Conservation (phyloP, 2,797 vertebrate genomes). For the Onychomys torridus region DNA sequence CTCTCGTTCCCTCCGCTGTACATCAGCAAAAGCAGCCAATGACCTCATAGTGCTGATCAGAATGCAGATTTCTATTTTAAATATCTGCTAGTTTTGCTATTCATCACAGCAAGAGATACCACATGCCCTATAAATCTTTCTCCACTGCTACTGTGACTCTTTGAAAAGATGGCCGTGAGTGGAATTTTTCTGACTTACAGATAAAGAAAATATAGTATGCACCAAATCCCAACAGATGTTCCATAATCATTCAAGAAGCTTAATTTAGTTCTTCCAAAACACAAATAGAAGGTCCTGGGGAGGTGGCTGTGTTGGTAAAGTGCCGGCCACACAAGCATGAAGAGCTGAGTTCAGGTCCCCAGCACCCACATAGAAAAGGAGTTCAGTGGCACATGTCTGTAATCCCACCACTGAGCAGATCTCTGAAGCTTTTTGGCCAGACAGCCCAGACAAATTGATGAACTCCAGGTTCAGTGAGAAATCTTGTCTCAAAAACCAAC, state of each 20-base stretch:
- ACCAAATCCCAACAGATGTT: neutral
- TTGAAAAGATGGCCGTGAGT: neutral
- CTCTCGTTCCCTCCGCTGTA: neutral
- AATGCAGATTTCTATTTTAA: neutral
- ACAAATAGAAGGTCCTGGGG: neutral
- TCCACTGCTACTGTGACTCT: neutral
- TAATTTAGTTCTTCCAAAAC: constrained; percentile 35
- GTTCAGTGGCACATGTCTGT: neutral
- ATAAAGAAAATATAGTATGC: neutral
- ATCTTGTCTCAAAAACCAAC: neutral
- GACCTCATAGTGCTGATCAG: neutral
- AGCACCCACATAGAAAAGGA: neutral
- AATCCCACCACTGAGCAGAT: neutral
- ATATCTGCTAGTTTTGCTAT: neutral
- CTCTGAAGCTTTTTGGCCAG: neutral
- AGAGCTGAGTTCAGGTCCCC: neutral
- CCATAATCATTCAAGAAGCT: neutral
- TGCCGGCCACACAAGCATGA: neutral
- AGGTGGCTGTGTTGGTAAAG: neutral
- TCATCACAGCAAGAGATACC: neutral
- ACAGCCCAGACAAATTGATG: neutral
- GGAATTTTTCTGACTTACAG: neutral
- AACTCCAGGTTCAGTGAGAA: neutral
- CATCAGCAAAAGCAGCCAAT: neutral
- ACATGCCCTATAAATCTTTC: neutral